Evolutionary conservation across 2,888 invertebrate species (phyloP).

Genomic region (Lasius fuliginosus): DNA sequence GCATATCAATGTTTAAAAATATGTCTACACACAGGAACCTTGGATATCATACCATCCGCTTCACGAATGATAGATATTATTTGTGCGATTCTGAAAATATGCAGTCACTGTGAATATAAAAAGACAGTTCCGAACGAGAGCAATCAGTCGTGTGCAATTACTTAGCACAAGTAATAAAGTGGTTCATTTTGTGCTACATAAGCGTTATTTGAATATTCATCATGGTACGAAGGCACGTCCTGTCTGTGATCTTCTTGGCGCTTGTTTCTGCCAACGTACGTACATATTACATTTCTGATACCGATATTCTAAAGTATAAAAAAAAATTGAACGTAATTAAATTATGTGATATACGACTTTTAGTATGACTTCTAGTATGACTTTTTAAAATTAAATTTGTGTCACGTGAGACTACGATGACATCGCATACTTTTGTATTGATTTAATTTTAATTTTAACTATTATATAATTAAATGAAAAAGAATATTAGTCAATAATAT

Average conservation of each 20-base stretch:
- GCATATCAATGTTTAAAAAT: constrained; percentile 9
- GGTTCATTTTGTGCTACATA: not conserved
- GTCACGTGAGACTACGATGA: not conserved
- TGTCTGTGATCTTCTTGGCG: constrained; percentile 5
- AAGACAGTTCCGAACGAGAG: constrained; percentile 3
- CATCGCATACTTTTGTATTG: not conserved
- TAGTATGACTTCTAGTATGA: not conserved
- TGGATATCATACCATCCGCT: not conserved
- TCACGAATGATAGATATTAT: not conserved
- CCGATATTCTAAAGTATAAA: not conserved
- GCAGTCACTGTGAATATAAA: constrained; percentile 44
- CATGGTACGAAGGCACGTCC: constrained; percentile 31
- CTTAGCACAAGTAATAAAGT: constrained; percentile 8
- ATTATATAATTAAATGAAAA: too few relatives aligned
- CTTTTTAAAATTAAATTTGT: not conserved
- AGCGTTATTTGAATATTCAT: not conserved
- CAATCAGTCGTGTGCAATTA: constrained; percentile 31
- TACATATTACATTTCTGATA: constrained; percentile 4
- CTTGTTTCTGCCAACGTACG: constrained; percentile 53
- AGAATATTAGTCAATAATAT: not conserved
- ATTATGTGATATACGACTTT: not conserved
- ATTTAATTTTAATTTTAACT: too few relatives aligned
- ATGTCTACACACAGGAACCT: not conserved
- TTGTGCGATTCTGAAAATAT: not conserved
- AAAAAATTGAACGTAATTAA: constrained; percentile 6